Evolutionary conservation across 2,888 invertebrate species (phyloP).

Genomic region (Mongoloraphidia duomilia): DNA sequence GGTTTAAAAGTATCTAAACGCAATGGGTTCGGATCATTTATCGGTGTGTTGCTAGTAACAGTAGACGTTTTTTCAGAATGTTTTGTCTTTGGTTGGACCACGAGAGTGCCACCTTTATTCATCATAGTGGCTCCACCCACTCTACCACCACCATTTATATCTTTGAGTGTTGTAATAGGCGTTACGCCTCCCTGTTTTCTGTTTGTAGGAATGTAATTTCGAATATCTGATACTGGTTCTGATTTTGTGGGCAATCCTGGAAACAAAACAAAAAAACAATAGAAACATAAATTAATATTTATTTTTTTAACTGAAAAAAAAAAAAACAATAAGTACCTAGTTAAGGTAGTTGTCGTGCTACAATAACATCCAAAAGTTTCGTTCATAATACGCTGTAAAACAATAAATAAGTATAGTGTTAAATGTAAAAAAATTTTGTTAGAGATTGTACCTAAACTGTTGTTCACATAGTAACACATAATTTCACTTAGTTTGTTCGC

Average conservation of each 20-base stretch:
- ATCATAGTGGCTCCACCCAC: background rate
- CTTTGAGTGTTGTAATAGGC: background rate
- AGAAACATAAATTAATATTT: conserved; percentile 6
- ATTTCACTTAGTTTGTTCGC: too few species aligned
- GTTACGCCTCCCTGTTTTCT: background rate
- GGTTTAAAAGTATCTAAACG: background rate
- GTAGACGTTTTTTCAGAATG: background rate
- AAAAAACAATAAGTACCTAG: too few species aligned
- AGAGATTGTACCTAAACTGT: too few species aligned
- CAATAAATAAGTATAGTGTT: too few species aligned
- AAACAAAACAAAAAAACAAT: conserved; percentile 1
- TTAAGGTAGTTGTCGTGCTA: too few species aligned
- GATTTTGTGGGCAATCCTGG: conserved; percentile 1
- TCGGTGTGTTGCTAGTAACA: background rate
- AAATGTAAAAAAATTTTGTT: too few species aligned
- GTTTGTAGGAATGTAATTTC: conserved; percentile 7
- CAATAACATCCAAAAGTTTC: too few species aligned
- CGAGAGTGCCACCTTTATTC: background rate
- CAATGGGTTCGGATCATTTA: background rate
- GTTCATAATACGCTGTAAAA: too few species aligned
- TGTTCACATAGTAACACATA: too few species aligned
- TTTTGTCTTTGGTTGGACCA: background rate
- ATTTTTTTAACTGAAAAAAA: too few species aligned
- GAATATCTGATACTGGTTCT: conserved; percentile 6
- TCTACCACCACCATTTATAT: too few species aligned